Evolutionary conservation across 2,113 vertebrate genomes (phyloP).

Genomic region (Thomomys bottae): DNA sequence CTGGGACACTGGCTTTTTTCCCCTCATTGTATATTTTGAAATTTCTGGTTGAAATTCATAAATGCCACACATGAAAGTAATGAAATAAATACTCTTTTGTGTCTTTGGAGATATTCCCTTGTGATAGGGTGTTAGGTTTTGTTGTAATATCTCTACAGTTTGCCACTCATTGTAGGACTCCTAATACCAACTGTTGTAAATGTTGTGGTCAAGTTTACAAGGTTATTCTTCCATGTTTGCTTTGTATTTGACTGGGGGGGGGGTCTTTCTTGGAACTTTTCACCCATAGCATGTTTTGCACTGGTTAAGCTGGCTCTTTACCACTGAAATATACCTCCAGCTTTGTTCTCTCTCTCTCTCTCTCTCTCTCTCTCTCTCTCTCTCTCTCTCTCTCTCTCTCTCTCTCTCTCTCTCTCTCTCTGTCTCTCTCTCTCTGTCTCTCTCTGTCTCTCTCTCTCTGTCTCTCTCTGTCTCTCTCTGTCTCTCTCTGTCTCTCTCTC

Average conservation of each 20-base stretch:
- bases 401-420: too few species aligned
- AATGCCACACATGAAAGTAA: too few species aligned
- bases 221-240: not conserved
- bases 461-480: too few species aligned
- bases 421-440: too few species aligned
- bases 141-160: not conserved
- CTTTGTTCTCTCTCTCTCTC: too few species aligned
- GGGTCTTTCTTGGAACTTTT: not conserved
- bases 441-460: too few species aligned
- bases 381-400: too few species aligned
- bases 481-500: too few species aligned
- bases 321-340: too few species aligned
- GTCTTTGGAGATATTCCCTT: not conserved
- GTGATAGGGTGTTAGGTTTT: not conserved
- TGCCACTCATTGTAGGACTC: not conserved
- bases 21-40: not conserved
- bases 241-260: not conserved
- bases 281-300: not conserved
- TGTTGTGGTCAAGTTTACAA: not conserved
- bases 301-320: too few species aligned
- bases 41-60: not conserved
- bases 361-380: too few species aligned
- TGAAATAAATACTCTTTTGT: not conserved
- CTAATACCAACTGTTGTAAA: not conserved
- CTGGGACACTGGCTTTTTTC: not conserved